phyloP scores from a whole-genome alignment of 2,888 invertebrate genomes.

The Celastrina argiolus region DNA sequence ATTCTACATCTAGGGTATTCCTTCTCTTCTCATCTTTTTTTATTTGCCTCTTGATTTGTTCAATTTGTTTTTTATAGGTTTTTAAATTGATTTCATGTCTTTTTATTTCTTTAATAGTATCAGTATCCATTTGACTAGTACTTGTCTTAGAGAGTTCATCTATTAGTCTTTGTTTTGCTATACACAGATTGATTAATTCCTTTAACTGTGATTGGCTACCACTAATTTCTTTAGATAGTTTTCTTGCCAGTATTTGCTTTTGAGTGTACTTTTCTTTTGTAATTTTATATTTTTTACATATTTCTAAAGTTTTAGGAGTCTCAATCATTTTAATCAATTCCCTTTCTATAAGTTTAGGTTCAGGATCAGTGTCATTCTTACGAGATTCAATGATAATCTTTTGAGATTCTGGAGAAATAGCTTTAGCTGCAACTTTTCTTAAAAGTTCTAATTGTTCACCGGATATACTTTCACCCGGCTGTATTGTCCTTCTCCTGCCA shows the following conservation, averaged over 20 bases:
- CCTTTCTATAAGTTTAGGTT: constrained; percentile 74
- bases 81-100: constrained; percentile 85
- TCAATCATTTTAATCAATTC: constrained; percentile 75
- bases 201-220: constrained; percentile 83
- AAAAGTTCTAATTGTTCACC: constrained; percentile 78
- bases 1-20: constrained; percentile 81
- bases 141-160: constrained; percentile 78
- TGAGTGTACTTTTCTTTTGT: constrained; percentile 72
- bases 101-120: constrained; percentile 80
- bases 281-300: constrained; percentile 74
- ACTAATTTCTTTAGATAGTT: constrained; percentile 79
- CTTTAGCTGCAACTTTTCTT: constrained; percentile 79
- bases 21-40: constrained; percentile 86
- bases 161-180: constrained; percentile 84
- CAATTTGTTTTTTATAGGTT: constrained; percentile 85
- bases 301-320: constrained; percentile 67
- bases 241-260: constrained; percentile 68
- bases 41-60: constrained; percentile 84
- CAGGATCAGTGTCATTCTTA: constrained; percentile 73
- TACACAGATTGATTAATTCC: constrained; percentile 82
- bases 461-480: constrained; percentile 79
- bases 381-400: constrained; percentile 77
- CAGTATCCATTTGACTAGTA: constrained; percentile 73
- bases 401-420: constrained; percentile 72
- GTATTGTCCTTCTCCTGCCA: constrained; percentile 77